These are phyloP conservation scores for Phoenicopterus ruber DNA, from an alignment of 2,113 vertebrate genomes.

Conservation along the genomic window DNA sequence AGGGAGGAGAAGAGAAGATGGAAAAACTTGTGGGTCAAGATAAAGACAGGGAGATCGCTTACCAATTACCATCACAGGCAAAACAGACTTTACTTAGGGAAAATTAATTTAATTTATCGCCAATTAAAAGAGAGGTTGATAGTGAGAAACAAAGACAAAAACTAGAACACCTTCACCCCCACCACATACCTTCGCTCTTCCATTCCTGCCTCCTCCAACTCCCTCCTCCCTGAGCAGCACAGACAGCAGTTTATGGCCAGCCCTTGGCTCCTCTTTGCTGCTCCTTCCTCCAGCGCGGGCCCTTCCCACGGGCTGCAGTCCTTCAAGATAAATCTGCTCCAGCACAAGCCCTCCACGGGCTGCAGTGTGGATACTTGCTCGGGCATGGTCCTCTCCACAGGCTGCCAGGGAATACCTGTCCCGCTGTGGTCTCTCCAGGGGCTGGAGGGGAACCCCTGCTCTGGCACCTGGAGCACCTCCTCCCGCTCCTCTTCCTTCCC, in stretches of 20 bases:
- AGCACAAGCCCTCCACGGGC: fast-evolving
- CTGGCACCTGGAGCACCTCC: fast-evolving
- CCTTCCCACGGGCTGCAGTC: neutral
- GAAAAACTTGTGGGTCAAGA: neutral
- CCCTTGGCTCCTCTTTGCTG: neutral
- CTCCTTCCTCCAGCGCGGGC: neutral
- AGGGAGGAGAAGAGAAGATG: neutral
- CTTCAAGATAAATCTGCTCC: neutral
- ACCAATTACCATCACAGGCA: neutral
- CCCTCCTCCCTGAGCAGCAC: fast-evolving
- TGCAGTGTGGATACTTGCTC: neutral
- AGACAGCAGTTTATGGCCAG: neutral
- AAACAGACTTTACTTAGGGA: neutral
- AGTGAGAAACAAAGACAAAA: neutral
- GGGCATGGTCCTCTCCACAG: neutral
- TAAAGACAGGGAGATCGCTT: neutral
- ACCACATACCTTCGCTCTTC: fast-evolving
- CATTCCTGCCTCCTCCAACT: neutral
- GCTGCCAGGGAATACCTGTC: neutral
- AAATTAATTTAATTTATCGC: neutral
- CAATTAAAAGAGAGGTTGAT: neutral
- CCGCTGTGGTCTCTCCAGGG: fast-evolving
- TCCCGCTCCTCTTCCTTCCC: neutral
- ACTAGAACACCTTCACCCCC: neutral
- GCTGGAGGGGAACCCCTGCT: neutral